phyloP scores from a whole-genome alignment of 1,140 invertebrate species.

The Phenacoccus solenopsis region DNA sequence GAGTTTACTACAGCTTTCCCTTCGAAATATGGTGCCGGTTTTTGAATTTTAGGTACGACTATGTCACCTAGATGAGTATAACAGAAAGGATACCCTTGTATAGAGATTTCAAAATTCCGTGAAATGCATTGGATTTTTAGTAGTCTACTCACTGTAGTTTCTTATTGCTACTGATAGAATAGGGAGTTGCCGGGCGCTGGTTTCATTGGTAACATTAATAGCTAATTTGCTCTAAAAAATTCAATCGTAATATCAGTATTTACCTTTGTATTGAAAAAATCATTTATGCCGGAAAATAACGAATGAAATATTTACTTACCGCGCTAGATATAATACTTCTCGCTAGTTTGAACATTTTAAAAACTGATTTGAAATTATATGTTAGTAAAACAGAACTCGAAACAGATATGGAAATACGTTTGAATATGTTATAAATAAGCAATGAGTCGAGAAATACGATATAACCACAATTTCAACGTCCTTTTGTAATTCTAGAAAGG shows the following conservation, averaged over 20 bases:
- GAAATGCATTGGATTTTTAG: background rate
- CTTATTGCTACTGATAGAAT: background rate
- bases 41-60: conserved; percentile 41
- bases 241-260: background rate
- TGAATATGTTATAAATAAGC: too few relatives aligned
- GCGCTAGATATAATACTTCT: background rate
- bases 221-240: background rate
- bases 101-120: background rate
- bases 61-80: background rate
- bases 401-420: too few relatives aligned
- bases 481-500: too few relatives aligned
- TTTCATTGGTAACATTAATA: background rate
- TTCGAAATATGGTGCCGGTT: conserved; percentile 79
- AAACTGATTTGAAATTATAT: too few relatives aligned
- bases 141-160: background rate
- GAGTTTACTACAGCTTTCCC: conserved; percentile 78
- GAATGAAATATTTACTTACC: background rate
- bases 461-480: too few relatives aligned
- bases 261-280: too few relatives aligned
- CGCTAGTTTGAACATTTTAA: background rate
- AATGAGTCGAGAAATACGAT: too few relatives aligned
- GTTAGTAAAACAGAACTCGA: too few relatives aligned
- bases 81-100: background rate
- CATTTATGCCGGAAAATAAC: too few relatives aligned
- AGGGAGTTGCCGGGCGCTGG: background rate